A percentile compares a stretch with the other conserved stretches of the same genome.
phyloP scores from a whole-genome alignment of 1,140 invertebrate species.

The Vanessa tameamea region DNA sequence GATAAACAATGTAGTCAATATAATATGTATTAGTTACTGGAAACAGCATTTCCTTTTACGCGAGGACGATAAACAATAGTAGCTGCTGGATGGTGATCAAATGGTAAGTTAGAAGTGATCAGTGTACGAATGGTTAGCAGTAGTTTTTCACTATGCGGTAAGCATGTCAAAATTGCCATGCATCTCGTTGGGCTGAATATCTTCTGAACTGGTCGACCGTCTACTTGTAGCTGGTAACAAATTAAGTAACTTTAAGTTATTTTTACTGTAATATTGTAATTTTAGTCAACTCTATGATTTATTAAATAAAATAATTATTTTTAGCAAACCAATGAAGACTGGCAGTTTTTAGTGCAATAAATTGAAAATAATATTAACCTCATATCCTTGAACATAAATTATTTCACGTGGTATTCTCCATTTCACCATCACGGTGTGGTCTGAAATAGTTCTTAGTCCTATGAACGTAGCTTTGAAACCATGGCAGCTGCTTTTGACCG shows the following conservation, averaged over 20 bases:
- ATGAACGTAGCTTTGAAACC: slow-evolving; percentile 45
- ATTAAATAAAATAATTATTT: no score
- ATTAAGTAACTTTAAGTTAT: neutral
- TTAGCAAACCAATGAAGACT: no score
- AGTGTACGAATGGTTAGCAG: slow-evolving; percentile 52
- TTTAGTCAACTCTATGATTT: no score
- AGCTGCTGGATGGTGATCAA: slow-evolving; percentile 37
- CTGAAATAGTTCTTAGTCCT: slow-evolving; percentile 47
- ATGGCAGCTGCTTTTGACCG: slow-evolving; percentile 36
- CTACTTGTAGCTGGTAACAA: slow-evolving; percentile 49
- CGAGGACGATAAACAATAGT: slow-evolving; percentile 49
- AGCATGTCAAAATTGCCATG: slow-evolving; percentile 53
- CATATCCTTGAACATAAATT: slow-evolving; percentile 49
- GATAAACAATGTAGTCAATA: no score
- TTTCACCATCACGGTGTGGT: slow-evolving; percentile 57
- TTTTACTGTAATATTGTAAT: no score
- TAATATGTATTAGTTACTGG: neutral
- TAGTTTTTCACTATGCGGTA: slow-evolving; percentile 46
- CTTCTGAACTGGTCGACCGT: slow-evolving; percentile 51
- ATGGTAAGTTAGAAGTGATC: slow-evolving; percentile 7
- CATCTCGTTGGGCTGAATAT: slow-evolving; percentile 44
- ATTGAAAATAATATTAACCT: slow-evolving; percentile 40
- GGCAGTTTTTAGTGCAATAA: no score
- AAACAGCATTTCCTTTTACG: slow-evolving; percentile 18
- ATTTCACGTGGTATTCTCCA: slow-evolving; percentile 49